Percentiles rank a stretch among this genome's conserved stretches.
Evolutionary conservation across 2,113 vertebrate genomes (phyloP).

Genomic region (Irena cyanogastra): DNA sequence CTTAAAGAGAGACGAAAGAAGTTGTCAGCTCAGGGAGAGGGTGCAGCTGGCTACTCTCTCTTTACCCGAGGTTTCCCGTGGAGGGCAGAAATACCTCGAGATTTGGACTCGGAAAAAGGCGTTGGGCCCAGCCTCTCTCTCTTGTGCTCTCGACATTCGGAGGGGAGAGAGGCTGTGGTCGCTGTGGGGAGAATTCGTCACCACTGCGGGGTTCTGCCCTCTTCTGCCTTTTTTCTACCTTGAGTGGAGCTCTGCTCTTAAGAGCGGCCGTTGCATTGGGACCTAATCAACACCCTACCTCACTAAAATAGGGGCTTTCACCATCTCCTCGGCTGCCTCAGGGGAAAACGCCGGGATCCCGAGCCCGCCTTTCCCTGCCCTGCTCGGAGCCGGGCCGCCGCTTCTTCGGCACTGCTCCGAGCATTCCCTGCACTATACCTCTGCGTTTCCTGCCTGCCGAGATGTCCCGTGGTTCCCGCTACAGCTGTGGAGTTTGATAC

Average conservation of each 20-base stretch:
- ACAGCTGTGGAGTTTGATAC: not conserved
- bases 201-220: no score
- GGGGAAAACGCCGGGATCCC: not conserved
- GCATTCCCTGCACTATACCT: not conserved
- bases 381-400: no score
- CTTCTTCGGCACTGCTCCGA: not conserved
- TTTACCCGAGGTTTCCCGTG: not conserved
- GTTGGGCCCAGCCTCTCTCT: not conserved
- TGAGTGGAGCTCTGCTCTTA: not conserved
- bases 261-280: not conserved
- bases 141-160: no score
- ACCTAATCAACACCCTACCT: not conserved
- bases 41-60: no score
- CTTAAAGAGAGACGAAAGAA: fast-evolving
- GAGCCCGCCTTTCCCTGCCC: not conserved
- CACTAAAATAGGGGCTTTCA: not conserved
- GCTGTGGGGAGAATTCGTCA: not conserved
- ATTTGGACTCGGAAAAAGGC: not conserved
- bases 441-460: not conserved
- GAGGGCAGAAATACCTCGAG: not conserved
- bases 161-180: no score
- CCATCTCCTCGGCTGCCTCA: no score
- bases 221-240: not conserved
- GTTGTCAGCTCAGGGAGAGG: not conserved
- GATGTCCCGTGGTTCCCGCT: not conserved